A percentile compares a stretch with the other conserved stretches of the same genome.
Evolutionary conservation across 2,113 vertebrate genomes (phyloP).

Genomic region (Brachyhypopomus occidentalis): DNA sequence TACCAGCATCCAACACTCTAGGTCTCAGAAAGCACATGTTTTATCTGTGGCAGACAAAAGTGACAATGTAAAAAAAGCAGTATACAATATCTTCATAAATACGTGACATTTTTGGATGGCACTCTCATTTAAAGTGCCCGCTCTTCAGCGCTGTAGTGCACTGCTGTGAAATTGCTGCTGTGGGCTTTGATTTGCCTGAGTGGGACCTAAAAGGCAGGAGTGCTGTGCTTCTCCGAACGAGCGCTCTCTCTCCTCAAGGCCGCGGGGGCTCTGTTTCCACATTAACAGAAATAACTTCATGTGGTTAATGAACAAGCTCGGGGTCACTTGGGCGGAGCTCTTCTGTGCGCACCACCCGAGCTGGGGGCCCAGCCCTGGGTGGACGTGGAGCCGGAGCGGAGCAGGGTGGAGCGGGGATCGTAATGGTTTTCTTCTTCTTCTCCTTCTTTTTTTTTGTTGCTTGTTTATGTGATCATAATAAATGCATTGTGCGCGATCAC

Average conservation of each 20-base stretch:
- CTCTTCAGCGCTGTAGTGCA: not conserved
- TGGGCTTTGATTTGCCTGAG: constrained; percentile 5
- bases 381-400: no score
- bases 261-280: not conserved
- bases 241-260: constrained; percentile 23
- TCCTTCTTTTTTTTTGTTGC: not conserved
- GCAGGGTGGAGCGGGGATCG: no score
- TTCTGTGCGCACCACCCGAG: constrained; percentile 20
- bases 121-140: not conserved
- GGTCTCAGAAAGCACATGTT: no score
- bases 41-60: no score
- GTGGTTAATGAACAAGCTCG: constrained; percentile 52
- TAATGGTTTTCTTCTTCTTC: no score
- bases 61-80: no score
- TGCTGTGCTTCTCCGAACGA: not conserved
- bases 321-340: constrained; percentile 33
- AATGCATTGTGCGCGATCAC: constrained; percentile 37
- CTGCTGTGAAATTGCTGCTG: not conserved
- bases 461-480: constrained; percentile 21
- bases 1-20: no score
- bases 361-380: not conserved
- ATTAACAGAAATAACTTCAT: constrained; percentile 46
- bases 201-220: constrained; percentile 24
- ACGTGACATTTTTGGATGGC: not conserved
- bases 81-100: no score